Evolutionary conservation across 2,113 vertebrate genomes (phyloP), one percentile per base, ranked within the genome.

Genomic region (Sisor rabdophorus): DNA sequence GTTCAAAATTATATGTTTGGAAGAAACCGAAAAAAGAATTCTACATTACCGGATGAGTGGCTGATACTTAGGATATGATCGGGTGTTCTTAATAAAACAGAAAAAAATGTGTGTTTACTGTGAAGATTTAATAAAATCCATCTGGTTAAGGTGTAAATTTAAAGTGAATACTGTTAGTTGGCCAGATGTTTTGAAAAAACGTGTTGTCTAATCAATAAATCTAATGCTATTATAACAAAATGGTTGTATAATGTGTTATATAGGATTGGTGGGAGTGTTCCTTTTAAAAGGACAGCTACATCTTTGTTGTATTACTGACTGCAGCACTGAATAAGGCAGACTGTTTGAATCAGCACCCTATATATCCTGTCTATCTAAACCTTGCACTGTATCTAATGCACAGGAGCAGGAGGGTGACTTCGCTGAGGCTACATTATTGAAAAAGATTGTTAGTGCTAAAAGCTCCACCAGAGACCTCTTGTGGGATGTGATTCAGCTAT

Each of bases 321-420:
- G n/a, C 50, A 30, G 63, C 26, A 50, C 20, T 9, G 26, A 22
- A 69, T 52, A 19, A 48, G 58, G 59, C 26, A 69, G 22, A 10
- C 19, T 26, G 54, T 47, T 63, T 19, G 30, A 73, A 64, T 71
- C 80, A 71, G 79, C 71, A 47, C 7, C 19, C 22, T 26, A 58
- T 71, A 59, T 50, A 73, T 76, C 74, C 61, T 67, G 74, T 63
- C 28, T 67, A 52, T n/a, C 48, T 55, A 77, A 71, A 56, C 71
- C 67, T 71, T 65, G 19, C 40, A 52, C 22, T 4, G 19, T 59
- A 40, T 61, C 65, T 70, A 65, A 52, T 65, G 58, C 48, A 55
- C 10, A 68, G 60, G 48, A 77, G 56, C 75, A 81, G 32, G 24
- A 47, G 69, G 59, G 47, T 55, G 55, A 56, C 9, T 30, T 28